A percentile compares a stretch with the other conserved stretches of the same genome.
These are phyloP conservation scores for Barbus barbus DNA, from an alignment of 2,113 vertebrate species.

Conservation along the genomic window DNA sequence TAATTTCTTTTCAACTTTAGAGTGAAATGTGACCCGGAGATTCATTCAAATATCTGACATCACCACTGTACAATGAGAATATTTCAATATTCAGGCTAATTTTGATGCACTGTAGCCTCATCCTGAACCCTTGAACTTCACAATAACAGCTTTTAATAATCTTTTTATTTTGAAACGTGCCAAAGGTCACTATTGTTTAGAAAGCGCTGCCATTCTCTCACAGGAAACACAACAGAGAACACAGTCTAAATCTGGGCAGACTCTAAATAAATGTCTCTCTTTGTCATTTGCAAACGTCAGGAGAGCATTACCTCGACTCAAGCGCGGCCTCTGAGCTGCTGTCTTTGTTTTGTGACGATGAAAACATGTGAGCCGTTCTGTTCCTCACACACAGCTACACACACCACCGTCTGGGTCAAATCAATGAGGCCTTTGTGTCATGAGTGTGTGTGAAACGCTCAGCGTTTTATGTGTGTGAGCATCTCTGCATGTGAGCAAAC, in stretches of 20 bases:
- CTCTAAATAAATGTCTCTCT: slow-evolving; percentile 29
- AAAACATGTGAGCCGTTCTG: slow-evolving; percentile 54
- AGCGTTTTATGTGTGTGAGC: slow-evolving; percentile 16
- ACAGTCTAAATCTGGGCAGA: slow-evolving; percentile 5
- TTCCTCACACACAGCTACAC: slow-evolving; percentile 46
- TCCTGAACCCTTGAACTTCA: neutral
- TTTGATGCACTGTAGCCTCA: neutral
- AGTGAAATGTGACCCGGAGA: neutral
- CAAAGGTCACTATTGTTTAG: slow-evolving; percentile 35
- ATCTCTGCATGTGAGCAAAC: neutral
- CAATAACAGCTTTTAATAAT: neutral
- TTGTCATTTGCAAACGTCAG: slow-evolving; percentile 46
- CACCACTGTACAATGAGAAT: neutral
- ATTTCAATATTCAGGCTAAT: neutral
- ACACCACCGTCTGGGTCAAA: slow-evolving; percentile 45
- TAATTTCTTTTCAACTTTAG: neutral
- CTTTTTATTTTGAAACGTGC: slow-evolving; percentile 11
- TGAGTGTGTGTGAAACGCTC: slow-evolving; percentile 15
- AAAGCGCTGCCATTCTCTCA: slow-evolving; percentile 24
- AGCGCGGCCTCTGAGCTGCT: slow-evolving; percentile 30
- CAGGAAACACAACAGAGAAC: slow-evolving; percentile 31
- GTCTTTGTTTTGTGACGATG: slow-evolving; percentile 48
- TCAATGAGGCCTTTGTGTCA: slow-evolving; percentile 61
- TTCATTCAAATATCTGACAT: neutral
- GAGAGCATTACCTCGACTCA: slow-evolving; percentile 39